A percentile compares a stretch with the other conserved stretches of the same genome.
phyloP scores from a whole-genome alignment of 2,113 vertebrate species.

The Myotis lucifugus region DNA sequence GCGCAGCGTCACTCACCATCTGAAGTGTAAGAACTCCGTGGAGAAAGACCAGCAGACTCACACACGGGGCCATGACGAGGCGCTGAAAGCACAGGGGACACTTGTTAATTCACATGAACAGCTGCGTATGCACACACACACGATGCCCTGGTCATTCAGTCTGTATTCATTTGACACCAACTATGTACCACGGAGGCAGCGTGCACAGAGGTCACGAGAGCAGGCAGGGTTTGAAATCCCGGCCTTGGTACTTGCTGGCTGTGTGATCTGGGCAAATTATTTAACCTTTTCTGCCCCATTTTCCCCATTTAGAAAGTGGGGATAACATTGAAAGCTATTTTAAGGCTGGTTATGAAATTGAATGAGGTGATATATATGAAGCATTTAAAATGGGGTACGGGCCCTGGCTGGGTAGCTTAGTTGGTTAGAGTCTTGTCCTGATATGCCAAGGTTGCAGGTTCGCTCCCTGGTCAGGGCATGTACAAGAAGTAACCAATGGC shows the following conservation, averaged over 20 bases:
- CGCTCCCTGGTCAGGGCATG: background rate
- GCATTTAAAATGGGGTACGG: background rate
- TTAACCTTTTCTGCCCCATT: background rate
- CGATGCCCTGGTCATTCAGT: background rate
- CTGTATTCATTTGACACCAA: background rate
- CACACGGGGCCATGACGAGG: background rate
- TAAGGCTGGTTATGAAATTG: background rate
- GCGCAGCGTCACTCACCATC: background rate
- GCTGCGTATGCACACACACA: rapidly evolving
- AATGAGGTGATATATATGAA: background rate
- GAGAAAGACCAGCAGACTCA: conserved; percentile 24
- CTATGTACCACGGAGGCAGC: background rate
- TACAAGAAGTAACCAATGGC: background rate
- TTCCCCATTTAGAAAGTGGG: background rate
- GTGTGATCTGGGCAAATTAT: background rate
- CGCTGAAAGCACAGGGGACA: background rate
- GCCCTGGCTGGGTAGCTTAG: background rate
- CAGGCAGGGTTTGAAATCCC: background rate
- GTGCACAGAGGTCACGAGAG: background rate
- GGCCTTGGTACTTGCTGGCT: background rate
- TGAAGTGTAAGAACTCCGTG: background rate
- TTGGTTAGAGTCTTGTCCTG: background rate
- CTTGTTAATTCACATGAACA: background rate
- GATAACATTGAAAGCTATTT: background rate
- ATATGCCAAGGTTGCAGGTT: background rate